Evolutionary conservation across 2,113 vertebrate genomes (phyloP).

Genomic region (Cyprinodon variegatus): DNA sequence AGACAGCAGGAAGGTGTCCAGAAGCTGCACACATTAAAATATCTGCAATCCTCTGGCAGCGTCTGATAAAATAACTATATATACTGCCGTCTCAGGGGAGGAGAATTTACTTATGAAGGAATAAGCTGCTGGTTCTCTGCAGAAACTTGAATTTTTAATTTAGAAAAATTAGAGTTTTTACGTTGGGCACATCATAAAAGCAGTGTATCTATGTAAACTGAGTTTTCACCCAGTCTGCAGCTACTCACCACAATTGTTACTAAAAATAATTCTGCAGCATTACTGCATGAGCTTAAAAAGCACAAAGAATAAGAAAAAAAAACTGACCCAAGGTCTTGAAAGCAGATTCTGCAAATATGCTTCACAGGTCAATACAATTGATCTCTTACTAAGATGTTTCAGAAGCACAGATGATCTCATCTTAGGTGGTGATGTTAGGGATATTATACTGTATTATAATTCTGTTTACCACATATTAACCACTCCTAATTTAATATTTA

Average conservation of each 20-base stretch:
- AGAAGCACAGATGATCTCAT: too few species aligned
- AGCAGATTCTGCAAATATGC: not conserved
- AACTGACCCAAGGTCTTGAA: not conserved
- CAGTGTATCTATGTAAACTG: not conserved
- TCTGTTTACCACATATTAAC: not conserved
- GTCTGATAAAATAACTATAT: conserved; percentile 28
- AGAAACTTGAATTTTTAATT: conserved; percentile 24
- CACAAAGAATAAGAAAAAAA: not conserved
- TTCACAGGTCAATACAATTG: not conserved
- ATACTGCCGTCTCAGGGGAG: conserved; percentile 9
- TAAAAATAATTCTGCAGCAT: not conserved
- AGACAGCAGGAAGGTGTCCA: conserved; percentile 42
- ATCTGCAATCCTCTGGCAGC: conserved; percentile 37
- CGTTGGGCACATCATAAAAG: not conserved
- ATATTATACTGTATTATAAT: not conserved
- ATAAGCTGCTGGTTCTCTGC: conserved; percentile 16
- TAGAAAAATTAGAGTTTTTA: conserved; percentile 13
- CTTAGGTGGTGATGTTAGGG: too few species aligned
- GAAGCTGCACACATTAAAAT: conserved; percentile 41
- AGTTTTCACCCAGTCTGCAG: not conserved
- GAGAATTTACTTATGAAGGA: conserved; percentile 13
- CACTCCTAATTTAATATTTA: not conserved
- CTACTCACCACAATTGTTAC: too few species aligned
- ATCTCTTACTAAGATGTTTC: too few species aligned
- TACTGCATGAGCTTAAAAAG: not conserved